A percentile compares a stretch with the other conserved stretches of the same genome.
phyloP scores from a whole-genome alignment of 2,113 vertebrate genomes.

The Caranx melampygus region DNA sequence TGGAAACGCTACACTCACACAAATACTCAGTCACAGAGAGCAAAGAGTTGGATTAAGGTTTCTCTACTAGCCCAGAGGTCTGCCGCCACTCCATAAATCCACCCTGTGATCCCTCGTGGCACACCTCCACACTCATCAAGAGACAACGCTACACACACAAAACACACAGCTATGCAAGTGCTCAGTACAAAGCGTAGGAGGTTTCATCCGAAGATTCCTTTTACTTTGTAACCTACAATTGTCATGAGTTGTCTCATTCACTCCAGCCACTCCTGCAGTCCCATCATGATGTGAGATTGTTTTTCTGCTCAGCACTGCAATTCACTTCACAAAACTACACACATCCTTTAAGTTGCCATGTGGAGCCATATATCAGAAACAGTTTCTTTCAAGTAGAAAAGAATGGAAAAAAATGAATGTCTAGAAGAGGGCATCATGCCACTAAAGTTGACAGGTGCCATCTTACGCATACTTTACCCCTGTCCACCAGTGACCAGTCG shows the following conservation, averaged over 20 bases:
- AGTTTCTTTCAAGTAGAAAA: too few species aligned
- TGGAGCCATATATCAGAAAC: background rate
- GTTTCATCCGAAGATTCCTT: conserved; percentile 5
- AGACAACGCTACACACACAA: conserved; percentile 22
- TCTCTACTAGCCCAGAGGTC: conserved; percentile 38
- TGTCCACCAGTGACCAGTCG: too few species aligned
- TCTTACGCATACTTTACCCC: too few species aligned
- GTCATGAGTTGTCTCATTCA: background rate
- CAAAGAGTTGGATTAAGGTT: conserved; percentile 42
- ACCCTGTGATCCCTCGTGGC: conserved; percentile 35
- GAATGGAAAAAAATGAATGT: too few species aligned
- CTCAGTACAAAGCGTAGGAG: conserved; percentile 4
- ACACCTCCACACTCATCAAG: conserved; percentile 39
- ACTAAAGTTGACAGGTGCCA: too few species aligned
- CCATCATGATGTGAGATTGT: background rate
- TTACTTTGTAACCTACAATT: conserved; percentile 19
- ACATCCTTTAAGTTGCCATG: background rate
- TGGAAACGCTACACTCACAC: background rate
- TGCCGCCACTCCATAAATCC: conserved; percentile 48
- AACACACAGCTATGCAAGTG: conserved; percentile 8
- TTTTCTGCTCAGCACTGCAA: background rate
- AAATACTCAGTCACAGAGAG: conserved; percentile 7
- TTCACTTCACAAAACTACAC: background rate
- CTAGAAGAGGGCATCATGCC: too few species aligned
- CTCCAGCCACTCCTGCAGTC: background rate